Percentiles rank a stretch among this genome's conserved stretches.
Conservation (phyloP, 1,140 invertebrate genomes). For the Zaprionus tsacasi region DNA sequence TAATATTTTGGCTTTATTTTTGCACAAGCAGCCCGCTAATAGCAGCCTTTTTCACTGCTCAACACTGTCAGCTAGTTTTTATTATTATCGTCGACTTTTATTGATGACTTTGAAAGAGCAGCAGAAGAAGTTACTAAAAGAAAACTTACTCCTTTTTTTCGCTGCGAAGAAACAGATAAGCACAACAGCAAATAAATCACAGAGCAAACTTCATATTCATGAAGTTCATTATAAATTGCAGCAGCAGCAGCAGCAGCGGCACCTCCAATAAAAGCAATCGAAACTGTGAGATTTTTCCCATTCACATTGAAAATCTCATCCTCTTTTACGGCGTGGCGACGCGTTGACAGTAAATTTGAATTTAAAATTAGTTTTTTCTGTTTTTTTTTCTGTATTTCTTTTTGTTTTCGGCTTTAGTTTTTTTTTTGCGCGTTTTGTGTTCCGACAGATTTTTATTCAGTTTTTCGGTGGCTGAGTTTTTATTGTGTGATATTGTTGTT, state of each 20-base stretch:
- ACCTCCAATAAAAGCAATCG: constrained; percentile 24
- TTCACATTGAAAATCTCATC: constrained; percentile 14
- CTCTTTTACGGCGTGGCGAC: constrained; percentile 18
- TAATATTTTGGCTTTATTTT: no score
- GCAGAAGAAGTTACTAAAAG: constrained; percentile 19
- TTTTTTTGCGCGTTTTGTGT: constrained; percentile 22
- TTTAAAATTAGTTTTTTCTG: constrained; percentile 55
- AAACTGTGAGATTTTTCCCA: constrained; percentile 28
- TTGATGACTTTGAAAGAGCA: constrained; percentile 43
- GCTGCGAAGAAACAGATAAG: constrained; percentile 29
- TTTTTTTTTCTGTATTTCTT: neutral
- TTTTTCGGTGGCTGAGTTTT: constrained; percentile 65
- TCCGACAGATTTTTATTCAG: constrained; percentile 51
- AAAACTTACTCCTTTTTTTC: constrained; percentile 8
- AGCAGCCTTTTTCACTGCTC: no score
- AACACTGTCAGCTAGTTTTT: constrained; percentile 4
- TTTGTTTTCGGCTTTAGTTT: constrained; percentile 37
- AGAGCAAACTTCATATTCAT: constrained; percentile 30
- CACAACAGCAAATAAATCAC: constrained; percentile 45
- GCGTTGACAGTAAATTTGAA: constrained; percentile 56
- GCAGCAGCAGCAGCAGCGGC: neutral
- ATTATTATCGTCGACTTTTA: constrained; percentile 41
- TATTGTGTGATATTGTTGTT: constrained; percentile 53
- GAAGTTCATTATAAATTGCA: constrained; percentile 42
- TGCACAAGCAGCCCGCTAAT: no score